These are phyloP conservation scores for Dicrostonyx torquatus DNA, from an alignment of 2,797 vertebrate species.

Conservation along the genomic window DNA sequence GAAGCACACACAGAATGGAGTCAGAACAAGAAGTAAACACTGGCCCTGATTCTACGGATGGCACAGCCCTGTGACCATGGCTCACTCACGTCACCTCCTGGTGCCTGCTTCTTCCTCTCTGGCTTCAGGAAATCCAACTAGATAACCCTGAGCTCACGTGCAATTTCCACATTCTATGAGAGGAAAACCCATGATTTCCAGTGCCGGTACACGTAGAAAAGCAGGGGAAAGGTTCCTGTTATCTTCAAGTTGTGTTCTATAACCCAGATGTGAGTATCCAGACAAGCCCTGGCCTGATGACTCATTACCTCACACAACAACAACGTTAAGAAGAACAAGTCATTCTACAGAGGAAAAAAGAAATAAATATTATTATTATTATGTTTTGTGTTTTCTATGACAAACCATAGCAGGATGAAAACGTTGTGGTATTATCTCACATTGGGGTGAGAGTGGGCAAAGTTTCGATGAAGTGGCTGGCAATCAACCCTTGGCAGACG, in stretches of 20 bases:
- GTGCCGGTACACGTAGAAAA: neutral
- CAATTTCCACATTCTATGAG: neutral
- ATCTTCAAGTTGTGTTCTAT: neutral
- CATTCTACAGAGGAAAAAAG: constrained; percentile 3
- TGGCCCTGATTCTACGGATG: neutral
- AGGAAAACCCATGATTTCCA: constrained; percentile 39
- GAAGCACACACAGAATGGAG: neutral
- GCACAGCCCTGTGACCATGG: neutral
- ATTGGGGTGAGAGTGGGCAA: neutral
- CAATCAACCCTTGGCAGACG: neutral
- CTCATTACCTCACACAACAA: neutral
- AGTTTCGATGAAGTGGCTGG: neutral
- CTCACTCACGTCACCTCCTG: neutral
- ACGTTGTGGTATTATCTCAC: neutral
- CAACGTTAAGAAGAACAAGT: neutral
- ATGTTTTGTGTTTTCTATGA: neutral
- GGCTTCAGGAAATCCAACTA: neutral
- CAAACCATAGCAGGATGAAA: neutral
- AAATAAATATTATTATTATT: constrained; percentile 38
- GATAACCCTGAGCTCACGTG: neutral
- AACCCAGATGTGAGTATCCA: neutral
- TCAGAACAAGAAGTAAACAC: neutral
- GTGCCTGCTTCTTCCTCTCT: neutral
- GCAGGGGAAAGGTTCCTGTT: neutral
- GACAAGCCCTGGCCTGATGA: neutral